phyloP scores from a whole-genome alignment of 2,113 vertebrate genomes.

The Leptosomus discolor region DNA sequence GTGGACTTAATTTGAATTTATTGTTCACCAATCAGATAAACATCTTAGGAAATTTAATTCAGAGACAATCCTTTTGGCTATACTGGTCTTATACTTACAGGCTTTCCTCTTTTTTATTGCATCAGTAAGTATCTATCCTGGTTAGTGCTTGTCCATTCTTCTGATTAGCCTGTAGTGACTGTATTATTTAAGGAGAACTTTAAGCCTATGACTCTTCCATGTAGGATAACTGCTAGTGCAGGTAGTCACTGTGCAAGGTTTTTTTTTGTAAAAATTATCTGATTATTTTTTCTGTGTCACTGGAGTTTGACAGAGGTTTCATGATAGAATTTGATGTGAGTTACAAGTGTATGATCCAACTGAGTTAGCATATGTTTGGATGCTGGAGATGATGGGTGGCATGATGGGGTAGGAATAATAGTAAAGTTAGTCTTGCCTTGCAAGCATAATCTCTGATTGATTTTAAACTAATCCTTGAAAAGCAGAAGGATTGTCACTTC shows the following conservation, averaged over 20 bases:
- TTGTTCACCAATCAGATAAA: slow-evolving; percentile 38
- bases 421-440: background rate
- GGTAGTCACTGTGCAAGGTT: background rate
- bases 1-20: slow-evolving; percentile 48
- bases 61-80: background rate
- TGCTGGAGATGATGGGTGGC: background rate
- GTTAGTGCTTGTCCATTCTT: background rate
- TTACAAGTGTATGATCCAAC: background rate
- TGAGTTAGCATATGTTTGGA: background rate
- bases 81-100: background rate
- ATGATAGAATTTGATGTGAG: background rate
- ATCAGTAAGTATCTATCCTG: background rate
- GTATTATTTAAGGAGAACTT: background rate
- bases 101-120: background rate
- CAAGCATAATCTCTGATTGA: background rate
- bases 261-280: background rate
- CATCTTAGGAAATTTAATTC: slow-evolving; percentile 35
- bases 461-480: background rate
- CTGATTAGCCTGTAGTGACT: background rate
- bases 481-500: background rate
- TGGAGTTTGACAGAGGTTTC: background rate
- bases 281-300: background rate
- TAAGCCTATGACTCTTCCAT: background rate
- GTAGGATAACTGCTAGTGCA: background rate
- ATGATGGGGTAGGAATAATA: background rate